Percentiles rank a stretch among this genome's conserved stretches.
Conservation (phyloP, 2,797 vertebrate genomes). For the Lateolabrax maculatus region DNA sequence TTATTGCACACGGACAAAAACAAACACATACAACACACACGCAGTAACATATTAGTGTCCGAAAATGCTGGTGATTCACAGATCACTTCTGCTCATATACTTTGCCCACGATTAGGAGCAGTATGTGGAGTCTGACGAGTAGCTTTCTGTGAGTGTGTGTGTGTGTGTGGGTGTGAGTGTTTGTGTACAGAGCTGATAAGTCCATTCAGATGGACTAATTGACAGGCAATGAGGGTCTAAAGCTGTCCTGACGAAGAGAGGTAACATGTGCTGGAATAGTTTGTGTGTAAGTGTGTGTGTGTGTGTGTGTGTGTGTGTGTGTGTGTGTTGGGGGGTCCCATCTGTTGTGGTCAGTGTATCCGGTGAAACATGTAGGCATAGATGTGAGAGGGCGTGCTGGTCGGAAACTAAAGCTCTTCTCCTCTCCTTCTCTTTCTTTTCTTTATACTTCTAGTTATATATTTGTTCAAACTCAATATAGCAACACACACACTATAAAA, state of each 20-base stretch:
- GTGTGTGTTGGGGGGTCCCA: slow-evolving; percentile 58
- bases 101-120: slow-evolving; percentile 37
- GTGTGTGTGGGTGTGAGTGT: slow-evolving; percentile 37
- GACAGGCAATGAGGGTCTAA: slow-evolving; percentile 69
- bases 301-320: slow-evolving; percentile 29
- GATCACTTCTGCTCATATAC: slow-evolving; percentile 15
- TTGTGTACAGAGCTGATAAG: slow-evolving; percentile 70
- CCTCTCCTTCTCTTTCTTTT: slow-evolving; percentile 2
- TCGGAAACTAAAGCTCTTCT: slow-evolving; percentile 39
- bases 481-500: background rate
- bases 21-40: slow-evolving; percentile 23
- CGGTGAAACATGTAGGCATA: slow-evolving; percentile 48
- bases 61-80: slow-evolving; percentile 10
- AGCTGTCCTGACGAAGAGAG: slow-evolving; percentile 60
- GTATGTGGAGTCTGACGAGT: too few species aligned
- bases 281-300: slow-evolving; percentile 37
- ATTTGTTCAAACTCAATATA: background rate
- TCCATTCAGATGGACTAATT: slow-evolving; percentile 69
- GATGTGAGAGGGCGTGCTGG: slow-evolving; percentile 28
- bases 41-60: background rate
- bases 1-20: slow-evolving; percentile 8
- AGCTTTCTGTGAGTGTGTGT: slow-evolving; percentile 39
- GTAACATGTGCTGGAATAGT: slow-evolving; percentile 64
- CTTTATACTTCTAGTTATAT: background rate
- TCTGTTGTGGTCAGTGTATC: slow-evolving; percentile 68